Base-by-base conservation (phyloP, 2,888 invertebrate species). In the Lepas anatifera region DNA sequence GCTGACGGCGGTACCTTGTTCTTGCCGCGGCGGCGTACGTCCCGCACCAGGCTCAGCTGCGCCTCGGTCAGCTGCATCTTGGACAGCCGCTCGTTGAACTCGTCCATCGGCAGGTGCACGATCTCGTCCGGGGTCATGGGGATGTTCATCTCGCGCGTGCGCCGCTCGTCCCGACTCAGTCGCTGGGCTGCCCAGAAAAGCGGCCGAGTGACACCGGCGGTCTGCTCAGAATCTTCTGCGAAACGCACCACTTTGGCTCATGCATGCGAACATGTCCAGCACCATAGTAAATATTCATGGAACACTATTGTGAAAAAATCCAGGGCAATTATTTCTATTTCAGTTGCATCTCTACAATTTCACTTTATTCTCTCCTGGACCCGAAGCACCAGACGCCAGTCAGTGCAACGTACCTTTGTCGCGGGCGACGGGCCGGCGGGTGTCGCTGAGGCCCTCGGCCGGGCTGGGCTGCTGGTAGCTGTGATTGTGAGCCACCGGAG, bases 31-130 rank as follows among this genome's bases (percentile, higher is more conserved):
- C 96, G 83, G 58, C 97, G 82, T 58, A 97, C 96, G 78, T 97
- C 96, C 73, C 95, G 84, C 73, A 97, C 95, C 41, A 97, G 85
- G 0, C 95, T 93, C 50, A 96, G 82, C 77, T 97, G 97, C 2
- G 90, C 87, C 78, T 96, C 96, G 73, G 90, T 92, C 70, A 97
- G 84, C 80, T 95, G 95, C 79, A 92, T 93, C 77, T 94, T 94
- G 68, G 93, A 92, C 32, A 97, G 83, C 4, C 95, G 86, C 79
- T 96, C 96, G 80, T 95, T 97, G 81, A 97, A 97, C 80, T 95
- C 95, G 78, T 97, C 97, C 90, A 97, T 97, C 0, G 96, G 95
- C 72, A 95, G 81, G 79, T 95, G 93, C 71, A 97, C 94, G 70
- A 97, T 96, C 76, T 95, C 95, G 63, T 87, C 87, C 0, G 95